Percentiles rank a stretch among this genome's conserved stretches.
phyloP scores from a whole-genome alignment of 2,888 invertebrate species.

The Leptopilina syphax region DNA sequence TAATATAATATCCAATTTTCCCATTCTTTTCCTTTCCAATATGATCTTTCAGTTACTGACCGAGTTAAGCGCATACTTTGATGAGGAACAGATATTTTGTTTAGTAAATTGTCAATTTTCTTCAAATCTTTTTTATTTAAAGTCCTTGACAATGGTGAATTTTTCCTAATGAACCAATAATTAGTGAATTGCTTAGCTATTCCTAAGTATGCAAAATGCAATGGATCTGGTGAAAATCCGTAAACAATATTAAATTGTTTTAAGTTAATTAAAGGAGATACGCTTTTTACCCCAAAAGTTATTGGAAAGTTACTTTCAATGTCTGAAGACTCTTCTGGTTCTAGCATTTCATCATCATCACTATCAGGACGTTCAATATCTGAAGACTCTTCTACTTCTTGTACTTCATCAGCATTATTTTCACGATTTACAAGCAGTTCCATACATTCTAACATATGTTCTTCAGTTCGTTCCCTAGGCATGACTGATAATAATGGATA shows the following conservation, averaged over 20 bases:
- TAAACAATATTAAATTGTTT: slow-evolving; percentile 43
- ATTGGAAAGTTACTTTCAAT: not conserved
- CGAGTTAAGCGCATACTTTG: not conserved
- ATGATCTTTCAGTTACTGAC: not conserved
- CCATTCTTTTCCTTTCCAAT: slow-evolving; percentile 10
- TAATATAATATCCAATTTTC: not conserved
- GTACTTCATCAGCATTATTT: not conserved
- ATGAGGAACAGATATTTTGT: not conserved
- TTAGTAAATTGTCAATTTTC: not conserved
- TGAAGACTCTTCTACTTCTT: too few relatives aligned
- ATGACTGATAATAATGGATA: slow-evolving; percentile 36
- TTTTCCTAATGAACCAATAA: slow-evolving; percentile 34
- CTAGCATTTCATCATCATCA: not conserved
- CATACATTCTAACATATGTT: slow-evolving; percentile 38
- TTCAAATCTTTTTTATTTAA: not conserved
- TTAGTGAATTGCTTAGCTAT: slow-evolving; percentile 40
- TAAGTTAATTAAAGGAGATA: slow-evolving; percentile 43
- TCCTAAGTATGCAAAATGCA: slow-evolving; percentile 40
- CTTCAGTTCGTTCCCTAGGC: slow-evolving; percentile 21
- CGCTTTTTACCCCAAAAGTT: slow-evolving; percentile 41
- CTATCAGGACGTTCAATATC: not conserved
- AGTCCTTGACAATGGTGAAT: not conserved
- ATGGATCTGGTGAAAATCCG: slow-evolving; percentile 45
- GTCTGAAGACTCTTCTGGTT: not conserved
- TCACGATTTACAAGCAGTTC: slow-evolving; percentile 25